Conservation (phyloP, 2,888 invertebrate species). For the Stenodema calcarata region DNA sequence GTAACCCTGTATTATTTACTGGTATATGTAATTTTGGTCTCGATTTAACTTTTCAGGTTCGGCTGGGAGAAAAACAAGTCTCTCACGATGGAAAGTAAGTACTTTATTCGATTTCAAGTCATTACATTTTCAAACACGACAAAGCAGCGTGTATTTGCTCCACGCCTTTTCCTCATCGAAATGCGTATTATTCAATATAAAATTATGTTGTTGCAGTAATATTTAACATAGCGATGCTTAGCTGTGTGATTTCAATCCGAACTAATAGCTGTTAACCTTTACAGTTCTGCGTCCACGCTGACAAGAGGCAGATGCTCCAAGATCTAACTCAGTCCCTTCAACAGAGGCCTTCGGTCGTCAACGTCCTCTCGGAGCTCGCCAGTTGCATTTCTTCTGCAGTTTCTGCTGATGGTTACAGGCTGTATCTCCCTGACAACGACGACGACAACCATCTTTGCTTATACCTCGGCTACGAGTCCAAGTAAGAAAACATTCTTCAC, state of each 20-base stretch:
- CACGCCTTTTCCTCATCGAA: too few species aligned
- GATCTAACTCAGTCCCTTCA: constrained; percentile 70
- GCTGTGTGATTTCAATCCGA: neutral
- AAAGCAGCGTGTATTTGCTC: too few species aligned
- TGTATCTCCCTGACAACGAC: constrained; percentile 66
- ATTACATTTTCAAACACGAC: too few species aligned
- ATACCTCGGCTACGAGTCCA: constrained; percentile 61
- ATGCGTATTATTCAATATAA: too few species aligned
- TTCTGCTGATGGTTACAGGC: constrained; percentile 71
- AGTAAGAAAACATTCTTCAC: constrained; percentile 24
- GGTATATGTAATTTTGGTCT: too few species aligned
- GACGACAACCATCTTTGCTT: constrained; percentile 61
- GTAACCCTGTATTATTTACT: too few species aligned
- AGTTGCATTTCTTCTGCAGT: constrained; percentile 71
- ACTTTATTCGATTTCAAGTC: neutral
- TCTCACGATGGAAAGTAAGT: constrained; percentile 63
- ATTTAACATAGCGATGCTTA: too few species aligned
- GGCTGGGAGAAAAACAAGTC: constrained; percentile 65
- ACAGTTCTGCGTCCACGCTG: constrained; percentile 69
- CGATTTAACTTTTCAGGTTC: constrained; percentile 53
- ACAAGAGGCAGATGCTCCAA: constrained; percentile 70
- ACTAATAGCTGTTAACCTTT: neutral
- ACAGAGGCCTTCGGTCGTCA: constrained; percentile 67
- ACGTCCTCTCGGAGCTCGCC: constrained; percentile 72
- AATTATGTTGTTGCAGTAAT: too few species aligned